phyloP scores from a whole-genome alignment of 2,113 vertebrate species.

The Menidia beryllina region DNA sequence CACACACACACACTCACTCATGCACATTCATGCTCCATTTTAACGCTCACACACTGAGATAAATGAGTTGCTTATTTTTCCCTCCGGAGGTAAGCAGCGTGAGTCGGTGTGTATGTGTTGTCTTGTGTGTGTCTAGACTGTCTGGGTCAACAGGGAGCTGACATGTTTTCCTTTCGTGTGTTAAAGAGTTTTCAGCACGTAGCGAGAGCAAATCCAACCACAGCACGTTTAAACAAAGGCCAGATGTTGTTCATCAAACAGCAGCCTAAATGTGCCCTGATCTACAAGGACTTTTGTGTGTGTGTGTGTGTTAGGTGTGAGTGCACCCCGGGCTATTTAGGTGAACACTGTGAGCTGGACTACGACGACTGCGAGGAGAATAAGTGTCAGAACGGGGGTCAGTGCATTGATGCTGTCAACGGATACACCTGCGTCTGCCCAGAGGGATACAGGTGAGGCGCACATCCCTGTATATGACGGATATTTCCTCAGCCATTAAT shows the following conservation, averaged over 20 bases:
- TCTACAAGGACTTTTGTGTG: slow-evolving; percentile 11
- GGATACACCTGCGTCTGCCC: slow-evolving; percentile 95
- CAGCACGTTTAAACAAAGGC: not conserved
- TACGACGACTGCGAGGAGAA: slow-evolving; percentile 94
- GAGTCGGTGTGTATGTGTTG: not conserved
- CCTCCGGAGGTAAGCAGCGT: slow-evolving; percentile 11
- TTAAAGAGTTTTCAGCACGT: not conserved
- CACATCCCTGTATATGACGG: not conserved
- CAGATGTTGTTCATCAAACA: not conserved
- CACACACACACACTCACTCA: slow-evolving; percentile 27
- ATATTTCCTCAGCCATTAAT: not conserved
- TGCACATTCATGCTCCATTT: slow-evolving; percentile 12
- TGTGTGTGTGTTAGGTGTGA: slow-evolving; percentile 87
- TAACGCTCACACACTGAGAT: slow-evolving; percentile 25
- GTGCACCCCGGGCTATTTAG: slow-evolving; percentile 93
- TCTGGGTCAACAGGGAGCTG: not conserved
- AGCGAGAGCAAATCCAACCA: not conserved
- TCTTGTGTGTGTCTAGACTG: slow-evolving; percentile 10
- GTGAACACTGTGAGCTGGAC: slow-evolving; percentile 93
- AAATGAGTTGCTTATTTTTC: slow-evolving; percentile 36
- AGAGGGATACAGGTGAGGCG: slow-evolving; percentile 91
- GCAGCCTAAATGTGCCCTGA: not conserved
- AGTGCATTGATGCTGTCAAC: slow-evolving; percentile 93
- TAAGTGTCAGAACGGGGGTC: slow-evolving; percentile 94
- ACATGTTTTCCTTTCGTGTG: slow-evolving; percentile 10